These are phyloP conservation scores for Pseudopleuronectes americanus DNA, from an alignment of 2,797 vertebrate species.

Conservation along the genomic window DNA sequence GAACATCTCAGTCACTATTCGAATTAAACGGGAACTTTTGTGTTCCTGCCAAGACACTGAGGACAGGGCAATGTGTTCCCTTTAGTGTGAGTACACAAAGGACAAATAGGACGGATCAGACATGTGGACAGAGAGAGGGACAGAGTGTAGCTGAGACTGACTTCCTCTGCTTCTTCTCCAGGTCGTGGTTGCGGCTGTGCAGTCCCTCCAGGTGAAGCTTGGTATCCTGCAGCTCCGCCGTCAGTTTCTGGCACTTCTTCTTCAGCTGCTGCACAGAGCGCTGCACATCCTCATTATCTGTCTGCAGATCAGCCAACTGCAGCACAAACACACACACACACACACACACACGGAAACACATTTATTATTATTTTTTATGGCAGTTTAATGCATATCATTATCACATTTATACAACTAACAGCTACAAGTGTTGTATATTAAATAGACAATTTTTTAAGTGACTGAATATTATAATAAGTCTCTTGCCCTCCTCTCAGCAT, in stretches of 20 bases:
- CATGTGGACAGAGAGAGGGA: neutral
- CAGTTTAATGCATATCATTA: conserved; percentile 22
- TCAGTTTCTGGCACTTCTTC: conserved; percentile 94
- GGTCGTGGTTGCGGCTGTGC: conserved; percentile 95
- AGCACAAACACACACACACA: neutral
- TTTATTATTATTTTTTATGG: conserved; percentile 10
- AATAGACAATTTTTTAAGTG: neutral
- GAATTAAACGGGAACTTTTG: conserved; percentile 73
- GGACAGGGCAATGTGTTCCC: conserved; percentile 21
- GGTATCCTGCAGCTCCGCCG: conserved; percentile 95
- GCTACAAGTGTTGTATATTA: too few relatives aligned
- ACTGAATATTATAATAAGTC: conserved; percentile 16
- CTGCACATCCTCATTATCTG: conserved; percentile 93
- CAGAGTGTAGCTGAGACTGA: conserved; percentile 69
- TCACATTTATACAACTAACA: neutral
- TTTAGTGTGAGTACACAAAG: conserved; percentile 28
- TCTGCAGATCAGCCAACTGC: conserved; percentile 92
- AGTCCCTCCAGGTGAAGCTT: conserved; percentile 96
- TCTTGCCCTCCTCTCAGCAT: conserved; percentile 91
- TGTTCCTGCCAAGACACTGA: conserved; percentile 34
- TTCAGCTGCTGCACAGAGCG: conserved; percentile 92
- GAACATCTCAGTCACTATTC: conserved; percentile 72
- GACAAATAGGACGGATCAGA: neutral
- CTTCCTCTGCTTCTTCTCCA: conserved; percentile 99
- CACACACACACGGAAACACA: neutral